Base-by-base conservation (phyloP, 1,140 invertebrate species). In the Lasaia peninsularis region DNA sequence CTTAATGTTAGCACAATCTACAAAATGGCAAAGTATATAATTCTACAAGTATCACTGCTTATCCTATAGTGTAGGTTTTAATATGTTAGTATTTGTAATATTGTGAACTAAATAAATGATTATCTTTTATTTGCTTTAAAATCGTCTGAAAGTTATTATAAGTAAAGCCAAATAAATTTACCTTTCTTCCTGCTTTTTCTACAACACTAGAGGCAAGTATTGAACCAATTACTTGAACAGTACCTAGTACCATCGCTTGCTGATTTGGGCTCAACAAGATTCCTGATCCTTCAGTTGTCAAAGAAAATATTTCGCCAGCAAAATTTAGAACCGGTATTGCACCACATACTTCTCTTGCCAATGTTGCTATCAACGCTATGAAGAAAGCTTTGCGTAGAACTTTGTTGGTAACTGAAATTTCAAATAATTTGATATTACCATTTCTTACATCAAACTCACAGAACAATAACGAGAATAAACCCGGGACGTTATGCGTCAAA, bases 221-320 rank as follows among this genome's bases (percentile, higher is more conserved):
- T 2, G 79, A 69, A 1, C 83, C 83, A 18, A 63, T 32, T 0
- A 86, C 73, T 60, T 86, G 83, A 0, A 84, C 80, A 2, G 62
- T 69, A 5, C 83, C 83, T 10, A 86, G 53, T 61, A 81, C 58
- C 73, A 86, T 86, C 1, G 80, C 83, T 32, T 86, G 79, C 52
- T 86, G 79, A 60, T 86, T 86, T 0, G 83, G 71, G 21, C 65
- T 73, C 9, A 86, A 60, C 0, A 66, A 24, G 1, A 74, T n/a
- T 33, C 33, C 40, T 5, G 53, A 53, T 32, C 24, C 73, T 32
- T 72, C 59, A 0, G 78, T 73, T 2, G 80, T 69, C 53, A 69
- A 60, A 0, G 57, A 5, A 52, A 85, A 82, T 40, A 85, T 80
- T 11, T 80, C 71, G 0, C 74, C 79, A 54, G 83, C 83, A 21